Conservation (phyloP, 2,113 vertebrate species). For the Gnathonemus longibarbis region DNA sequence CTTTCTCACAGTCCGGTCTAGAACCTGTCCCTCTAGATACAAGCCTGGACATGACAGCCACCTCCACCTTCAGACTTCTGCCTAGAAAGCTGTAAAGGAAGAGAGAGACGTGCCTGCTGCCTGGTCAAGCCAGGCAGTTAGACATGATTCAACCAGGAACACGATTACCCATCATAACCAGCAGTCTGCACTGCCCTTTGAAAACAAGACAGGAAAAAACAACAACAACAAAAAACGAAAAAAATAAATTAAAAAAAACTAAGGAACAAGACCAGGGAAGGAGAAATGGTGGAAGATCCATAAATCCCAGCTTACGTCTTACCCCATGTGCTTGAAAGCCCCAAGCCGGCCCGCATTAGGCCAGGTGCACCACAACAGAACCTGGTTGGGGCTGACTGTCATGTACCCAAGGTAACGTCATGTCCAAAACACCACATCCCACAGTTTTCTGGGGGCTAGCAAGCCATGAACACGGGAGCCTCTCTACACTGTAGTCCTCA, state of each 20-base stretch:
- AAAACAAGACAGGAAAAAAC: slow-evolving; percentile 29
- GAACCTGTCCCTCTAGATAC: slow-evolving; percentile 60
- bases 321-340: slow-evolving; percentile 55
- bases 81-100: slow-evolving; percentile 64
- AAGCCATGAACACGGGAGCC: slow-evolving; percentile 78
- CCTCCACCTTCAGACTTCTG: slow-evolving; percentile 70
- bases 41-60: slow-evolving; percentile 73
- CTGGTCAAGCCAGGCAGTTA: slow-evolving; percentile 63
- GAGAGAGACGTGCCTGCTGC: slow-evolving; percentile 64
- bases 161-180: slow-evolving; percentile 45
- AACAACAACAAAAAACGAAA: not conserved
- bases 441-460: slow-evolving; percentile 90
- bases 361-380: slow-evolving; percentile 61
- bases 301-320: slow-evolving; percentile 65
- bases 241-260: not conserved
- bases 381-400: slow-evolving; percentile 99
- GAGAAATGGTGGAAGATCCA: slow-evolving; percentile 54
- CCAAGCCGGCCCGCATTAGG: slow-evolving; percentile 39
- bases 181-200: slow-evolving; percentile 50
- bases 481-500: slow-evolving; percentile 81
- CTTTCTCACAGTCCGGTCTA: slow-evolving; percentile 63
- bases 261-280: slow-evolving; percentile 45
- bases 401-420: slow-evolving; percentile 99
- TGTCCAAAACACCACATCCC: slow-evolving; percentile 88
- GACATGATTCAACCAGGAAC: slow-evolving; percentile 53